Conservation (phyloP, 1,140 invertebrate genomes). For the Danaus plexippus region DNA sequence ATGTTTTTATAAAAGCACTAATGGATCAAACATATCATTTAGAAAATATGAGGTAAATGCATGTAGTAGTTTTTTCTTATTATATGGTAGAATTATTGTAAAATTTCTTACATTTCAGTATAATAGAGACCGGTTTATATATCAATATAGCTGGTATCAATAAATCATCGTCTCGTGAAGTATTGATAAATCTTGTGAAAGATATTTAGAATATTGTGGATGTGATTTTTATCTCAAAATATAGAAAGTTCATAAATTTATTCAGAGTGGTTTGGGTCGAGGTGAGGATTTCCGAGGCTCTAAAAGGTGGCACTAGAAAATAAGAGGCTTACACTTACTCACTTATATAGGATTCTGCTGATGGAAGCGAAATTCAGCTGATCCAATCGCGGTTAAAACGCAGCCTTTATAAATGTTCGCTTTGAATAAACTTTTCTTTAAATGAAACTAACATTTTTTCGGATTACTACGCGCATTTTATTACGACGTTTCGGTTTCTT, state of each 20-base stretch:
- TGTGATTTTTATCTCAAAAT: background rate
- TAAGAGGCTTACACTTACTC: constrained; percentile 12
- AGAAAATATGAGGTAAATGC: no score
- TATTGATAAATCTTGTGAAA: no score
- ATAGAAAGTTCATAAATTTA: constrained; percentile 1
- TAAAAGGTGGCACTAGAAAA: constrained; percentile 7
- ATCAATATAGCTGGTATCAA: no score
- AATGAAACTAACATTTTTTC: background rate
- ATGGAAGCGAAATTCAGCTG: constrained; percentile 7
- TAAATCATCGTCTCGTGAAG: no score
- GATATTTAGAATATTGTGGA: background rate
- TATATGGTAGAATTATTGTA: no score
- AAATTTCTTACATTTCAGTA: no score
- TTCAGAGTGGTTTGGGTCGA: constrained; percentile 2
- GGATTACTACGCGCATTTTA: constrained; percentile 7
- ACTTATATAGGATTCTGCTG: constrained; percentile 10
- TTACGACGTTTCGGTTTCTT: no score
- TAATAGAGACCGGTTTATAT: no score
- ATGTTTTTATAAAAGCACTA: no score
- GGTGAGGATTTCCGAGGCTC: constrained; percentile 5
- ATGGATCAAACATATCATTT: no score
- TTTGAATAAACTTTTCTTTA: constrained; percentile 3
- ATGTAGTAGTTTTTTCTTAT: no score
- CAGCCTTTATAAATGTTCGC: no score
- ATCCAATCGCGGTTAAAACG: constrained; percentile 7